Percentiles rank a stretch among this genome's conserved stretches.
phyloP scores from a whole-genome alignment of 2,888 invertebrate species.

The Elysia crispata region DNA sequence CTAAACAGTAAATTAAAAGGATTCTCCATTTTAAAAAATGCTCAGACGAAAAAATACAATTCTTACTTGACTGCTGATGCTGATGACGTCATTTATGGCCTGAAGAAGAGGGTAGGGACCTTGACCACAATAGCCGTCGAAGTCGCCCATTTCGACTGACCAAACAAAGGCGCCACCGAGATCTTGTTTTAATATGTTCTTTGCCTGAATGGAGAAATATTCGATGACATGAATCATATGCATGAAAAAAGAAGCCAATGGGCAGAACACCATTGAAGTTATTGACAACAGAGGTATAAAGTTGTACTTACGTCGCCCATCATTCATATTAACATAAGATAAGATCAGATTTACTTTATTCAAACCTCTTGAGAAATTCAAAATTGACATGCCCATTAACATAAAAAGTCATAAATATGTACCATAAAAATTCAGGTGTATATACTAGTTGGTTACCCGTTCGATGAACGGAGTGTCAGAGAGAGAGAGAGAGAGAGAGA shows the following conservation, averaged over 20 bases:
- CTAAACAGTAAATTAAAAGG: too few species aligned
- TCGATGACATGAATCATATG: neutral
- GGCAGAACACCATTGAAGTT: neutral
- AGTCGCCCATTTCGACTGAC: constrained; percentile 98
- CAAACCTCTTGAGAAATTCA: too few species aligned
- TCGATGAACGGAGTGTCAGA: too few species aligned
- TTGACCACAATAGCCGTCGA: constrained; percentile 81
- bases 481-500: too few species aligned
- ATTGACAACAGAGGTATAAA: neutral
- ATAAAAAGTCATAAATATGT: too few species aligned
- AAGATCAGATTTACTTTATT: too few species aligned
- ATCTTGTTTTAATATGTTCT: constrained; percentile 48
- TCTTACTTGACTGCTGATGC: neutral
- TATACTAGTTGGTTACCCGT: too few species aligned
- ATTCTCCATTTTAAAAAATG: too few species aligned
- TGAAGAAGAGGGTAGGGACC: constrained; percentile 24
- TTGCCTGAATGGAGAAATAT: constrained; percentile 18
- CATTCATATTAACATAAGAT: too few species aligned
- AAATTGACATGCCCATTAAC: too few species aligned
- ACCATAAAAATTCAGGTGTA: too few species aligned
- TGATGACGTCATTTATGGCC: constrained; percentile 18
- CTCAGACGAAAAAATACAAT: too few species aligned
- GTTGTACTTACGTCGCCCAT: neutral
- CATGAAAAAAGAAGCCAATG: neutral
- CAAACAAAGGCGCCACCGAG: constrained; percentile 96